Evolutionary conservation across 2,888 invertebrate genomes (phyloP), one percentile per base, ranked within the genome.

Genomic region (Amblyjoppa fuscipennis): DNA sequence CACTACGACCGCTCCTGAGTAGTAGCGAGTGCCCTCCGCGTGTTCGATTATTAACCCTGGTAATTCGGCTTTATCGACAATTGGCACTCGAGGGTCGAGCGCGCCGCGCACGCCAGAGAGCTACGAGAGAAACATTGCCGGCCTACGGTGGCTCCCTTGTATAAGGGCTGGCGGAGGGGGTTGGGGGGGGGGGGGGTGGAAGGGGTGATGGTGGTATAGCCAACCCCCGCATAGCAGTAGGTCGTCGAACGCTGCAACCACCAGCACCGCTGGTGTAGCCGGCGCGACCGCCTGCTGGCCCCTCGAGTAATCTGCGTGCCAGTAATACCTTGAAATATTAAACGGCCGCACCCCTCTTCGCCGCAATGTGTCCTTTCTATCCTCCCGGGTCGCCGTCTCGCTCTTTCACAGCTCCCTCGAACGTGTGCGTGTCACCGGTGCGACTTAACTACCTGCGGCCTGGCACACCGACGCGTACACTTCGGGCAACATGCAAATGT

Each of bases 11-110:
- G 34, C 64, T 70, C 53, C 49, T 49, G 64, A 75, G 74, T 71
- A 53, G 77, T 28, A 64, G 45, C 53, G 82, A 59, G 41, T 56
- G 68, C 74, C 77, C 80, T 84, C 77, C 85, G 85, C 77, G 71
- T 83, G 84, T 88, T 87, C 89, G 90, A 92, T 92, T 91, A 92
- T 92, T 91, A 92, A 92, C 88, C 88, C 77, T 87, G 88, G 89
- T 90, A 91, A 91, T 92, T 91, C 89, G 89, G 90, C 90, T 91
- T 91, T 92, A 92, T 92, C 90, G 91, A 89, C 90, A 90, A 92
- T 92, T 90, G 91, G 91, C 90, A 88, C 88, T 87, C 85, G 87
- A 83, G 87, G 82, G 85, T 73, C 73, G 84, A 69, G 76, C 69
- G 70, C 34, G 69, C 76, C 74, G 56, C 68, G 78, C 75, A 71